phyloP scores from a whole-genome alignment of 2,888 invertebrate genomes.

The Linnaemya tessellans region DNA sequence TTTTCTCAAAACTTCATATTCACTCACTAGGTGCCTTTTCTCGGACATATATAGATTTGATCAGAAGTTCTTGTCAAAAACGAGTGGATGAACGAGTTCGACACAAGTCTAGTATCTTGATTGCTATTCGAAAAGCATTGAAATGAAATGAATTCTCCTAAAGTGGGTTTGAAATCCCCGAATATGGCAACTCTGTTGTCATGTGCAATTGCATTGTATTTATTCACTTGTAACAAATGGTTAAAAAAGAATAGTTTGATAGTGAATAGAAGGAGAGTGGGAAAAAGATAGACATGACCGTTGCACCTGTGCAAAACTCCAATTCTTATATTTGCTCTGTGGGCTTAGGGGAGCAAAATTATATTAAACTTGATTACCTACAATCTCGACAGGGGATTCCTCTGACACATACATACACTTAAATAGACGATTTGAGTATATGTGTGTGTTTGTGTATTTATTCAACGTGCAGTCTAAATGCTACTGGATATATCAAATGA shows the following conservation, averaged over 20 bases:
- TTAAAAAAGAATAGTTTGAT: too few relatives aligned
- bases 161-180: too few relatives aligned
- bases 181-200: neutral
- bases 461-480: slow-evolving; percentile 39
- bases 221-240: slow-evolving; percentile 10
- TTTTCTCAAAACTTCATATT: too few relatives aligned
- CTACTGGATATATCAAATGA: slow-evolving; percentile 48
- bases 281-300: neutral
- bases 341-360: slow-evolving; percentile 8
- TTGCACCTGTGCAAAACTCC: slow-evolving; percentile 36
- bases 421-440: neutral
- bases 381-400: slow-evolving; percentile 47
- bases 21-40: too few relatives aligned
- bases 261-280: neutral
- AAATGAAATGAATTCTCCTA: too few relatives aligned
- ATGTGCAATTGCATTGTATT: slow-evolving; percentile 24
- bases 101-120: too few relatives aligned
- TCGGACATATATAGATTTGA: too few relatives aligned
- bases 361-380: slow-evolving; percentile 51
- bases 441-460: slow-evolving; percentile 33
- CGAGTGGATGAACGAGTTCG: too few relatives aligned
- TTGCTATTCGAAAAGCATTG: neutral
- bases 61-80: too few relatives aligned
- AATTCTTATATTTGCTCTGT: neutral
- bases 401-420: slow-evolving; percentile 25